A percentile compares a stretch with the other conserved stretches of the same genome.
Evolutionary conservation across 2,113 vertebrate genomes (phyloP).

Genomic region (Suncus etruscus): DNA sequence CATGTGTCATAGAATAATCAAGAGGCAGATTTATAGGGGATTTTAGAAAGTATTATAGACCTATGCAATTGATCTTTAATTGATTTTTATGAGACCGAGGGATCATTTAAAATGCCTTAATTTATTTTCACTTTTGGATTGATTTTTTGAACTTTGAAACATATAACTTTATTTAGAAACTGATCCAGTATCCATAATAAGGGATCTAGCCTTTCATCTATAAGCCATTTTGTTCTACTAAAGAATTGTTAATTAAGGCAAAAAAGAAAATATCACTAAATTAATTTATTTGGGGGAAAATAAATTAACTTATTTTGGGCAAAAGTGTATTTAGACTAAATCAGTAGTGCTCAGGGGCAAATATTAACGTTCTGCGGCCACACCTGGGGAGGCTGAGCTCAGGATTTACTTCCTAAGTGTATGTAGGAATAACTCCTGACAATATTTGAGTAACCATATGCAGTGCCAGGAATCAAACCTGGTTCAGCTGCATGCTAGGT

Average conservation of each 20-base stretch:
- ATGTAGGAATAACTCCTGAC: no score
- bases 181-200: not conserved
- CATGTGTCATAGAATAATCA: not conserved
- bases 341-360: no score
- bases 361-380: no score
- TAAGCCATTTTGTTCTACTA: not conserved
- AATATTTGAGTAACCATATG: no score
- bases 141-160: not conserved
- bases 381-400: no score
- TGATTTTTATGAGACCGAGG: not conserved
- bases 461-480: no score
- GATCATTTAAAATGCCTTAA: not conserved
- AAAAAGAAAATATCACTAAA: not conserved
- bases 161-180: not conserved
- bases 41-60: not conserved
- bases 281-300: constrained; percentile 1
- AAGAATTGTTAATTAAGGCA: not conserved
- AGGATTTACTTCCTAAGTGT: no score
- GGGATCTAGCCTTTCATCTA: not conserved
- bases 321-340: no score
- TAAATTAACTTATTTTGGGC: not conserved
- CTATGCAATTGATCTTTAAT: not conserved
- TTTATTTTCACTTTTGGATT: not conserved
- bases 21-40: not conserved
- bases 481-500: no score